Base-by-base conservation (phyloP, 1,140 invertebrate genomes). In the Zaprionus camerounensis region DNA sequence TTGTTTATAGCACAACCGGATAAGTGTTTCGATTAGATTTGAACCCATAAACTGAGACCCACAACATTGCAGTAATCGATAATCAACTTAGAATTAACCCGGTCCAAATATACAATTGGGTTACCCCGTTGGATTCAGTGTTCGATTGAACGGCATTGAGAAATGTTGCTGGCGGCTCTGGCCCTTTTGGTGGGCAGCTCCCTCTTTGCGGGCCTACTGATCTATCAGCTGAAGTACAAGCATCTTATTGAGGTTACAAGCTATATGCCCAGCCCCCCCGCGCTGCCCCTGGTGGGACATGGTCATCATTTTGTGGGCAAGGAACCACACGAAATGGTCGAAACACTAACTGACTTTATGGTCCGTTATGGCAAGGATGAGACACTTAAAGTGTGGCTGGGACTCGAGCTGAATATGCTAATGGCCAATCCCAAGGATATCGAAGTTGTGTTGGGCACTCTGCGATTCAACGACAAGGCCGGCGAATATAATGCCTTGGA, bases 401-500 rank as follows among this genome's bases (percentile, higher is more conserved):
- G 91, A 2, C 85, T 88, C 3, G 88, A 91, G 70, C 70, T 92
- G 0, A 87, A 92, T 67, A 61, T 92, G 13, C 41, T 92, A 0
- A 81, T 91, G 74, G 44, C 15, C 61, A 76, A 92, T 75, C 76
- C 87, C 36, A 87, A 88, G 31, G 91, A 92, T 71, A 70, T 92
- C 1, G 91, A 92, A 55, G 67, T 76, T 2, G 73, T 92, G 5
- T 67, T 92, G 28, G 81, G 82, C 59, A 81, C 78, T 1, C 36
- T 81, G 46, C 75, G 76, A 4, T 91, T 91, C 41, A 91, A 91
- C 57, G 91, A 92, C 73, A 91, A 92, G 71, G 91, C 91, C n/a
- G 74, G 71, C 34, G 81, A 91, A 24, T 98, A 98, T 78, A 91
- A 94, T 34, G 95, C 95, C 70, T 87, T 98, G 1, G 94, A 95